Evolutionary conservation across 2,113 vertebrate genomes (phyloP).

Genomic region (Pavo muticus): DNA sequence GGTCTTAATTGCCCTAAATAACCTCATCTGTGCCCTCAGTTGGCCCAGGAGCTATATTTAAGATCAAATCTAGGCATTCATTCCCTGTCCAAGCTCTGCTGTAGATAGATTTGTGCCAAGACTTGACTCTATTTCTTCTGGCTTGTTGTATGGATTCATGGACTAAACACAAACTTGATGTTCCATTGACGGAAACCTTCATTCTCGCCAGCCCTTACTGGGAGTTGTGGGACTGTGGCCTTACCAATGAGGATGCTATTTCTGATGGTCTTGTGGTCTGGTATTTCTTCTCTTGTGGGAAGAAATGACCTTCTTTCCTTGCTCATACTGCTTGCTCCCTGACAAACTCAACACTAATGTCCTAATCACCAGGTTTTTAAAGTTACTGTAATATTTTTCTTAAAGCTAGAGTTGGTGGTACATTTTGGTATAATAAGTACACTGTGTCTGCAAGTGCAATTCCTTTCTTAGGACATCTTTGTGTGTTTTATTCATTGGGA

Average conservation of each 20-base stretch:
- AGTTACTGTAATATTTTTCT: not conserved
- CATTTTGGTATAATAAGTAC: not conserved
- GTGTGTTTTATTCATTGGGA: not conserved
- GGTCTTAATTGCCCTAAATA: not conserved
- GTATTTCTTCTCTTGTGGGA: not conserved
- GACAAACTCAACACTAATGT: not conserved
- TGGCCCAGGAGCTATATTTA: not conserved
- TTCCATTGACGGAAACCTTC: not conserved
- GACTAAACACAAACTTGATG: not conserved
- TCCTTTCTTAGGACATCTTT: not conserved
- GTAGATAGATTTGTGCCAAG: not conserved
- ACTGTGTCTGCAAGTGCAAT: not conserved
- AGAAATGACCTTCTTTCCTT: not conserved
- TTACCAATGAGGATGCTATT: not conserved
- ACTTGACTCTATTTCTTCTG: not conserved
- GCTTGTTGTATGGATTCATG: not conserved
- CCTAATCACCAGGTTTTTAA: not conserved
- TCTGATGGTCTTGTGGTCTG: not conserved
- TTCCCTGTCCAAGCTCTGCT: not conserved
- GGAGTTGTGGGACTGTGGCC: not conserved
- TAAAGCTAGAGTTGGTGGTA: not conserved
- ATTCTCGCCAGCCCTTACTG: not conserved
- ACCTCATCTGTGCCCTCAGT: not conserved
- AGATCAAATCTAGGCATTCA: not conserved
- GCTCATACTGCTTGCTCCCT: not conserved